These are phyloP conservation scores for Engraulis encrasicolus DNA, from an alignment of 2,113 vertebrate genomes.

Conservation along the genomic window DNA sequence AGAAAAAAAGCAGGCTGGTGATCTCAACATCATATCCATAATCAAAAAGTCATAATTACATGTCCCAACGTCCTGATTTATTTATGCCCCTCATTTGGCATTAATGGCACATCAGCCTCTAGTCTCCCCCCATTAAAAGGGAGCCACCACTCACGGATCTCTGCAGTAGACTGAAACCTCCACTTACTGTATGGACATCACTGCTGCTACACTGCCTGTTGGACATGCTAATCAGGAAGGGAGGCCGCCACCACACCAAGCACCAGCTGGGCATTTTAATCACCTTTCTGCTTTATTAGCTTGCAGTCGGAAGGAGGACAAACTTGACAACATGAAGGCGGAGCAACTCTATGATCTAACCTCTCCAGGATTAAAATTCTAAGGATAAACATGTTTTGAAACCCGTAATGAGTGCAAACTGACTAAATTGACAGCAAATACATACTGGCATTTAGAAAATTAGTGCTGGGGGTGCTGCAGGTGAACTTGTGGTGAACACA, in stretches of 20 bases:
- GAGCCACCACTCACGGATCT: background rate
- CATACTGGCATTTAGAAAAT: background rate
- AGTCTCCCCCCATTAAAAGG: background rate
- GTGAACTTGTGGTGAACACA: too few relatives aligned
- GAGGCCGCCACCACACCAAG: background rate
- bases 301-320: background rate
- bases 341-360: background rate
- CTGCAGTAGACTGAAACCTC: slow-evolving; percentile 1
- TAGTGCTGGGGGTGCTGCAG: too few relatives aligned
- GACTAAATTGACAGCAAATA: background rate
- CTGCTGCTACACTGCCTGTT: background rate
- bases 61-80: slow-evolving; percentile 25
- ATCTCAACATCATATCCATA: slow-evolving; percentile 28
- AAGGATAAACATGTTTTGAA: background rate
- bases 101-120: slow-evolving; percentile 28
- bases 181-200: background rate
- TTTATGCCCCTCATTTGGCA: background rate
- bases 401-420: background rate
- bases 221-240: background rate
- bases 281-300: background rate
- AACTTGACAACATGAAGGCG: background rate
- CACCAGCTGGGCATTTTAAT: slow-evolving; percentile 9
- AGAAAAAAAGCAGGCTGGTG: background rate
- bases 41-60: slow-evolving; percentile 19
- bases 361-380: background rate